Evolutionary conservation across 2,888 invertebrate genomes (phyloP), one percentile per base, ranked within the genome.

Genomic region (Altica lythri): DNA sequence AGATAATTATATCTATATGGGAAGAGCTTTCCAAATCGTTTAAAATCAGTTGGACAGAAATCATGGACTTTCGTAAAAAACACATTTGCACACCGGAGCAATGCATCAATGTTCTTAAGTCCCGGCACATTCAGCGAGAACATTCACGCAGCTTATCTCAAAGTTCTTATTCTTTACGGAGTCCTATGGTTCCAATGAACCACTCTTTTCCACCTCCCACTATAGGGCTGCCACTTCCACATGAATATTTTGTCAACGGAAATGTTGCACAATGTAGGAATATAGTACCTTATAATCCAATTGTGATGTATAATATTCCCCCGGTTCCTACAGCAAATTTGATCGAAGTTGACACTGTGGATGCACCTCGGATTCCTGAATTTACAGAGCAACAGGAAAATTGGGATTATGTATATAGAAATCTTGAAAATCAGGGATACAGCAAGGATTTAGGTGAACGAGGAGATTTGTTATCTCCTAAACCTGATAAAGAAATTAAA

Each of bases 381-480:
- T 84, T 84, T n/a, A n/a, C n/a, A n/a, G n/a, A n/a, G n/a, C 68
- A 50, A 61, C 84, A 83, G 51, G 89, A 89, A 61, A 83, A 84
- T 45, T 92, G 91, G 91, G 88, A 88, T 69, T 90, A 89, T 68
- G 90, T 91, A 0, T 91, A 86, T 69, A 82, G 85, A 63, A 87
- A 88, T 70, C 76, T 91, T 25, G 88, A 90, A 53, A 87, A 84
- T 63, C 85, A 88, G 65, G 86, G 88, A 0, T 88, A 89, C 62
- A 78, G 77, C 5, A 82, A 81, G 61, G 88, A 88, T 64, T 71
- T 85, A 4, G 84, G 83, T 0, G 85, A 85, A 64, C 74, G 87
- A 38, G 87, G 85, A 50, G 83, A 90, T 63, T 79, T 87, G 50
- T 64, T 84, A 30, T 81, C 81, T 4, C 78, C 80, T 1, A 53